Evolutionary conservation across 2,113 vertebrate species (phyloP).

Genomic region (Pangasianodon gigas): DNA sequence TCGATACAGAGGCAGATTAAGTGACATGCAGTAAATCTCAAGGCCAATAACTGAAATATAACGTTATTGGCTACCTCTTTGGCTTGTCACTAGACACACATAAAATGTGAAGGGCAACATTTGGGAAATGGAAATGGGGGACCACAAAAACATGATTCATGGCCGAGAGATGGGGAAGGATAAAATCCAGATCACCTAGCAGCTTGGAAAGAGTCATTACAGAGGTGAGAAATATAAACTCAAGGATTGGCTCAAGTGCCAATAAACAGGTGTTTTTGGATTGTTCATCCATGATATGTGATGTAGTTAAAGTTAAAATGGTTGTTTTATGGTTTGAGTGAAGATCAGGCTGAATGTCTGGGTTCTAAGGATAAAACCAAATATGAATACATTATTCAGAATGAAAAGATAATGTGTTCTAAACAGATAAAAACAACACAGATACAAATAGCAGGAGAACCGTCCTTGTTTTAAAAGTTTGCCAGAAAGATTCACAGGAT

Average conservation of each 20-base stretch:
- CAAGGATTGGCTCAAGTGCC: constrained; percentile 50
- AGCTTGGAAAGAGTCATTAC: constrained; percentile 47
- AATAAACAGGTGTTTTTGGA: constrained; percentile 56
- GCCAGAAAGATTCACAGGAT: background rate
- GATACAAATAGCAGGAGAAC: background rate
- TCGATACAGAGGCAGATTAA: constrained; percentile 51
- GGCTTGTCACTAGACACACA: constrained; percentile 68
- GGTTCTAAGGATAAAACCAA: background rate
- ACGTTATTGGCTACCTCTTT: constrained; percentile 69
- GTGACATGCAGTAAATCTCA: constrained; percentile 66
- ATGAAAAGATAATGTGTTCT: background rate
- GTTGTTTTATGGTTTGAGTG: constrained; percentile 64
- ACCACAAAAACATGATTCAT: constrained; percentile 70
- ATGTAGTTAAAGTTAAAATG: constrained; percentile 65
- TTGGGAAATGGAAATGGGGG: constrained; percentile 49
- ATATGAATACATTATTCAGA: background rate
- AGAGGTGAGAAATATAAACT: constrained; percentile 58
- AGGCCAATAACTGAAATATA: constrained; percentile 63
- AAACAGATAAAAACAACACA: background rate
- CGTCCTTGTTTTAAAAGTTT: background rate
- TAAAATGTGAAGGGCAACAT: constrained; percentile 58
- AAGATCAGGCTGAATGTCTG: constrained; percentile 41
- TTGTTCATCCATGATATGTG: constrained; percentile 53
- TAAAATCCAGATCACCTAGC: constrained; percentile 65
- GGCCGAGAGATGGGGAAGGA: constrained; percentile 58